Conservation (phyloP, 1,140 invertebrate species). For the Polypedilum pembai region DNA sequence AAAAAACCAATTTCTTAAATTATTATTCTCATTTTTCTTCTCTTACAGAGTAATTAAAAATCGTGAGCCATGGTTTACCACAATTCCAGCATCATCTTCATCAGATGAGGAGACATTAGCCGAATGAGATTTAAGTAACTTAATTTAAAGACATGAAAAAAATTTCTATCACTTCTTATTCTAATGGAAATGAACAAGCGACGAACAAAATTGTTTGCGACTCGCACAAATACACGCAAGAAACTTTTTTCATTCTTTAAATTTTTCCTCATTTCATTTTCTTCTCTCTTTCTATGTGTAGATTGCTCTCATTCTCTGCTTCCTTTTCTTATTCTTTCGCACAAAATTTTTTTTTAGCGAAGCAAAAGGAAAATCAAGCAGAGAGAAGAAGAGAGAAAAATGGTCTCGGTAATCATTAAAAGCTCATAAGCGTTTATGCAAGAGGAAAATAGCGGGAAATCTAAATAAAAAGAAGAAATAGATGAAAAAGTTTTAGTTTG, state of each 20-base stretch:
- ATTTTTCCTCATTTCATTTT: neutral
- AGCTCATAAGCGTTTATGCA: neutral
- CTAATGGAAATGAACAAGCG: neutral
- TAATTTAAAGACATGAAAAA: conserved; percentile 38
- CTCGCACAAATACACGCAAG: neutral
- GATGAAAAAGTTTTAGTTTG: no score
- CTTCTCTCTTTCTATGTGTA: neutral
- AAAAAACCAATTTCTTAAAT: conserved; percentile 27
- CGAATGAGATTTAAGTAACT: conserved; percentile 45
- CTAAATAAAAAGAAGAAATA: no score
- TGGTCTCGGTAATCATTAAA: neutral
- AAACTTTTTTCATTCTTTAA: conserved; percentile 19
- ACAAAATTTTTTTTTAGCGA: neutral
- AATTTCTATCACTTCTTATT: conserved; percentile 7
- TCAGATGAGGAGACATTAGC: conserved; percentile 43
- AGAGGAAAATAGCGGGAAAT: no score
- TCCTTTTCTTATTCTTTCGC: neutral
- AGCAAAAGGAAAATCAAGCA: neutral
- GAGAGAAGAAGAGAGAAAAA: neutral
- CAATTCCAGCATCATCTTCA: conserved; percentile 52
- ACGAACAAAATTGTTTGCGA: neutral
- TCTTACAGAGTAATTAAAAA: conserved; percentile 46
- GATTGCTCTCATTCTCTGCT: neutral
- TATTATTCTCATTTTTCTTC: conserved; percentile 30
- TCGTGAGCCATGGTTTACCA: conserved; percentile 57